Base-by-base conservation (phyloP, 2,113 vertebrate genomes). In the Corythoichthys haematopterus region DNA sequence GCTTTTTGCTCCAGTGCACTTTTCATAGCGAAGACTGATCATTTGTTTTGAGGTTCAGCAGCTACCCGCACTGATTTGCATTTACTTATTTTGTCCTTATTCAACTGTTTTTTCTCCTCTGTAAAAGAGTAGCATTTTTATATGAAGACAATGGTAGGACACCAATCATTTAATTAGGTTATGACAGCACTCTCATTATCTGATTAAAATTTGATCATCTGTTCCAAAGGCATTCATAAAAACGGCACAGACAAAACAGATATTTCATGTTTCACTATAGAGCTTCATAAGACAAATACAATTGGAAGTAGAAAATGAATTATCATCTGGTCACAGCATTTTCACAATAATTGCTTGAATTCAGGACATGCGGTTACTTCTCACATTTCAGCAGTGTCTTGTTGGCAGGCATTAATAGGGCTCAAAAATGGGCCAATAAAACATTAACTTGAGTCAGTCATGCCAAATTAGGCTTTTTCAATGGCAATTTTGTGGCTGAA, bases 1-100 rank as follows among this genome's bases (percentile, higher is more conserved):
- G 70, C 81, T 84, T 87, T 87, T 72, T 79, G 84, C 84, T 81
- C 70, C 68, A 40, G 65, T 74, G 80, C 85, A 75, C 80, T 87
- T 87, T 83, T 77, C 72, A 77, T 72, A 74, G 74, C 80, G 60
- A 64, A 78, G 79, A 74, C 64, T 67, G 80, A 83, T 85, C 77
- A 81, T 79, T 83, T 80, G 65, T 75, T 84, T 59, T 13, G 38
- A 83, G 72, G 46, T 81, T 74, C 66, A 63, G 37, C 76, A 89
- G 82, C 46, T 15, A 38, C 37, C 2, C 46, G 60, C 13, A 68
- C 20, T 50, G 62, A 33, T 64, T 64, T 64, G 62, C 47, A 64
- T 50, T 50, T 64, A 33, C 20, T 61, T n/a, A n/a, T 61, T 40
- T 61, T 61, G 38, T 2, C 13, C 47, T 50, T 15, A 15, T 50